A percentile compares a stretch with the other conserved stretches of the same genome.
These are phyloP conservation scores for Galleria mellonella DNA, from an alignment of 1,140 invertebrate species.

Conservation along the genomic window DNA sequence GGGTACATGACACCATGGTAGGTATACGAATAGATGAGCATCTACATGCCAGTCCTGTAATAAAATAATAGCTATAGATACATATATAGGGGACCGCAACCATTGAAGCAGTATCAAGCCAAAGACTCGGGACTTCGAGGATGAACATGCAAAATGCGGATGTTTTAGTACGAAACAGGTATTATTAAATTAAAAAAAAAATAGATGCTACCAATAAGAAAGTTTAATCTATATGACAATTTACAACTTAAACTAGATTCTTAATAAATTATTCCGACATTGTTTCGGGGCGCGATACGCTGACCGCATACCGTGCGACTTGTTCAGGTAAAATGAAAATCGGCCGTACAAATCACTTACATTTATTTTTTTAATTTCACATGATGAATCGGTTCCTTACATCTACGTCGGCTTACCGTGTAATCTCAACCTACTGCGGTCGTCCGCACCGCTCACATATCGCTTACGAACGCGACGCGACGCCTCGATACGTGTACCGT, in stretches of 20 bases:
- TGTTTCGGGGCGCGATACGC: not conserved
- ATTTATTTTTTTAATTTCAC: slow-evolving; percentile 23
- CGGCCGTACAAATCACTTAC: slow-evolving; percentile 8
- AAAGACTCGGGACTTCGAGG: not conserved
- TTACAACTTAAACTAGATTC: slow-evolving; percentile 18
- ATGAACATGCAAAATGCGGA: slow-evolving; percentile 19
- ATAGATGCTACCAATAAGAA: slow-evolving; percentile 10
- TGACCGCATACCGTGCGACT: not conserved
- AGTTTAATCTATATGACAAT: slow-evolving; percentile 26
- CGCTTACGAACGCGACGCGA: slow-evolving; percentile 1
- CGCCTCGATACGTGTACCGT: not conserved
- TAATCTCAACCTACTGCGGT: slow-evolving; percentile 3
- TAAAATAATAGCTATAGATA: slow-evolving; percentile 18
- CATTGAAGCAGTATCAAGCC: slow-evolving; percentile 20
- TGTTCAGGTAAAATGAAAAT: slow-evolving; percentile 12
- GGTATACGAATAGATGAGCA: not conserved
- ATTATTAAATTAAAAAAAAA: slow-evolving; percentile 20
- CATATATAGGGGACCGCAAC: slow-evolving; percentile 15
- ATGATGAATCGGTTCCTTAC: slow-evolving; percentile 15
- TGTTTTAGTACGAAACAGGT: slow-evolving; percentile 14
- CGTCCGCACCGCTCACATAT: not conserved
- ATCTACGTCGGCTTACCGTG: slow-evolving; percentile 7
- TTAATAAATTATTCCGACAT: slow-evolving; percentile 6
- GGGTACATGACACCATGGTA: not conserved
- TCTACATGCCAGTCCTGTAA: slow-evolving; percentile 9